Conservation (phyloP, 30 jellyfish, hydroid and myxozoan genomes). For the Clytia hemisphaerica region DNA sequence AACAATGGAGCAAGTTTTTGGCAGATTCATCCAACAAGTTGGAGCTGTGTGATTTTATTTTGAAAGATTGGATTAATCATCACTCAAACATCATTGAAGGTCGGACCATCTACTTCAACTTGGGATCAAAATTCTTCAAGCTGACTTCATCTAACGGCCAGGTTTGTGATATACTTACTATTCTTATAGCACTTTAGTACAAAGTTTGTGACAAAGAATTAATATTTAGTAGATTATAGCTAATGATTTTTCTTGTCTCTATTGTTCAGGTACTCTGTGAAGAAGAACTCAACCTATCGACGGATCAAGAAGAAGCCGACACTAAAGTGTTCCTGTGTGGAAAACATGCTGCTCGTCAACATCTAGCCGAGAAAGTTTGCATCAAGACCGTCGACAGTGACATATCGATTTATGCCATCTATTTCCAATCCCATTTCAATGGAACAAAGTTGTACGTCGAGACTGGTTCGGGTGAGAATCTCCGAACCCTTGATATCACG, state of each 20-base stretch:
- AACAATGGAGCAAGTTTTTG: conserved; percentile 20
- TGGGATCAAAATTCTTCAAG: conserved; percentile 2
- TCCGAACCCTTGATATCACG: conserved; percentile 27
- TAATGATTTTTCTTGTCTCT: too few species aligned
- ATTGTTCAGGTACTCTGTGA: not conserved
- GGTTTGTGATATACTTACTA: too few species aligned
- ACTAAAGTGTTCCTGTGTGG: conserved; percentile 30
- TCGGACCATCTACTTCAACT: too few species aligned
- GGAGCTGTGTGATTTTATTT: conserved; percentile 3
- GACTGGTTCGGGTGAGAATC: conserved; percentile 9
- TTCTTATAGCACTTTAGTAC: too few species aligned
- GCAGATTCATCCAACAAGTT: conserved; percentile 16
- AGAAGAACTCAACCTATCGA: conserved; percentile 6
- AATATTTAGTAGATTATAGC: too few species aligned
- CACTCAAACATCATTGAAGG: not conserved
- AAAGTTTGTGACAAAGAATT: too few species aligned
- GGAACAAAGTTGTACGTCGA: too few species aligned
- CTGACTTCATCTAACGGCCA: too few species aligned
- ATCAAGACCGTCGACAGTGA: conserved; percentile 58
- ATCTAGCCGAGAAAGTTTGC: too few species aligned
- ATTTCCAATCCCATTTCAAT: conserved; percentile 6
- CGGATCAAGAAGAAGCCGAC: conserved; percentile 38
- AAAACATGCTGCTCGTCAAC: conserved; percentile 14
- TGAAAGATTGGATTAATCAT: conserved; percentile 27
- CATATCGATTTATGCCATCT: conserved; percentile 28